A percentile compares a stretch with the other conserved stretches of the same genome.
These are phyloP conservation scores for Harpagifer antarcticus DNA, from an alignment of 2,797 vertebrate genomes.

Conservation along the genomic window DNA sequence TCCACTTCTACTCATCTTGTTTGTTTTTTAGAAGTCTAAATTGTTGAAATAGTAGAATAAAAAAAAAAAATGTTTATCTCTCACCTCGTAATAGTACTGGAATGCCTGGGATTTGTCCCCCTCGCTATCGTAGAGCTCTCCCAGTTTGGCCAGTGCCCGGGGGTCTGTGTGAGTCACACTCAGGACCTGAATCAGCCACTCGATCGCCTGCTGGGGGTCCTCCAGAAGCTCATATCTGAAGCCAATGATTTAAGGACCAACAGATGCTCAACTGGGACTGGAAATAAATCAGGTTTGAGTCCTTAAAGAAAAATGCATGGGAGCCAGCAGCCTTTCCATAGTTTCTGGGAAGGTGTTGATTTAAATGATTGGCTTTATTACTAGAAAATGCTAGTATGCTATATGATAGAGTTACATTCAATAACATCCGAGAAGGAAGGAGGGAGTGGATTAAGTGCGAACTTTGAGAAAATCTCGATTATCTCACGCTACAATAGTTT, in stretches of 20 bases:
- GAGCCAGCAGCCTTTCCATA: too few relatives aligned
- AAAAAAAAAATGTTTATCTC: neutral
- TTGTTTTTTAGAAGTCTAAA: too few relatives aligned
- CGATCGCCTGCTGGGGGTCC: slow-evolving; percentile 92
- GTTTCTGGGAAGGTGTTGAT: too few relatives aligned
- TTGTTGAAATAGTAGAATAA: too few relatives aligned
- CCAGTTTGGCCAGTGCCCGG: slow-evolving; percentile 90
- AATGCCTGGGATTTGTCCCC: slow-evolving; percentile 97
- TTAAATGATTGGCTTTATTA: too few relatives aligned
- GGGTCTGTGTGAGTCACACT: slow-evolving; percentile 94
- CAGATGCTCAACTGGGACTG: neutral
- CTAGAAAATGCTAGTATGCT: too few relatives aligned
- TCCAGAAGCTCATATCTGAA: slow-evolving; percentile 92
- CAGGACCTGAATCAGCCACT: slow-evolving; percentile 95
- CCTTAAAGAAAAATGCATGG: too few relatives aligned
- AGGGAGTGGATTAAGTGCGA: too few relatives aligned
- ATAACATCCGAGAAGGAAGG: too few relatives aligned
- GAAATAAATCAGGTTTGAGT: slow-evolving; percentile 3
- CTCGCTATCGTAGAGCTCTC: slow-evolving; percentile 91
- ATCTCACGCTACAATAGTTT: neutral
- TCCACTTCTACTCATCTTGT: too few relatives aligned
- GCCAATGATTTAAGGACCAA: slow-evolving; percentile 57
- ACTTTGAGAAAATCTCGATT: too few relatives aligned
- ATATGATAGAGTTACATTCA: too few relatives aligned
- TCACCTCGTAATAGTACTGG: slow-evolving; percentile 95